Evolutionary conservation across 2,113 vertebrate species (phyloP).

Genomic region (Carassius carassius): DNA sequence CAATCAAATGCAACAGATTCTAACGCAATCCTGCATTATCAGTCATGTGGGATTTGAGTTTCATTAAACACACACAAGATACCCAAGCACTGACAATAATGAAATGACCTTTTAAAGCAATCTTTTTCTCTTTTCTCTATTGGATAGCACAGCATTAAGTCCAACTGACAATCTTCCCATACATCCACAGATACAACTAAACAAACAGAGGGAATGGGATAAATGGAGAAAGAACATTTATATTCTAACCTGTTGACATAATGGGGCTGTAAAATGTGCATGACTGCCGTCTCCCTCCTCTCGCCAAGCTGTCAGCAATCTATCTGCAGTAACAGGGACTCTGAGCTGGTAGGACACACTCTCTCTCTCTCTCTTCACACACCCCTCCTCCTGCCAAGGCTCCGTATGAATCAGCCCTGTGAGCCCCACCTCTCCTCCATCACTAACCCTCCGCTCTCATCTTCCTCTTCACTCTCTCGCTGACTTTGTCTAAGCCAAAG

Average conservation of each 20-base stretch:
- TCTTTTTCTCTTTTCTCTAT: neutral
- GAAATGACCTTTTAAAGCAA: too few relatives aligned
- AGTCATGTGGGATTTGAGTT: neutral
- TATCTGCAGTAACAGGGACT: constrained; percentile 36
- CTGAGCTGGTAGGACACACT: constrained; percentile 24
- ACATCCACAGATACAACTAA: constrained; percentile 8
- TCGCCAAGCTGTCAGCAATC: constrained; percentile 35
- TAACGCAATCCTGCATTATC: neutral
- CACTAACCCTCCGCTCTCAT: constrained; percentile 1
- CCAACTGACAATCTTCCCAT: neutral
- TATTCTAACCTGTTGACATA: constrained; percentile 66
- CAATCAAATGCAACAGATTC: neutral
- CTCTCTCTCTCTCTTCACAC: neutral
- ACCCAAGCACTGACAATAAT: neutral
- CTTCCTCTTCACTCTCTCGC: neutral
- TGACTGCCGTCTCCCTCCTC: constrained; percentile 42
- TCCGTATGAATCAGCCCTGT: constrained; percentile 13
- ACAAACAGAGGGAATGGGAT: neutral
- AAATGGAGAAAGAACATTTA: constrained; percentile 17
- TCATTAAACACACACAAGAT: neutral
- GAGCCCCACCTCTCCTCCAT: constrained; percentile 28
- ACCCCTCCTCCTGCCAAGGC: constrained; percentile 15
- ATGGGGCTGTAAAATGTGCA: constrained; percentile 71
- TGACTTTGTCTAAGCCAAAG: neutral
- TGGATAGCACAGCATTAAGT: neutral